phyloP scores from a whole-genome alignment of 2,797 vertebrate species.

The Acipenser oxyrinchus region DNA sequence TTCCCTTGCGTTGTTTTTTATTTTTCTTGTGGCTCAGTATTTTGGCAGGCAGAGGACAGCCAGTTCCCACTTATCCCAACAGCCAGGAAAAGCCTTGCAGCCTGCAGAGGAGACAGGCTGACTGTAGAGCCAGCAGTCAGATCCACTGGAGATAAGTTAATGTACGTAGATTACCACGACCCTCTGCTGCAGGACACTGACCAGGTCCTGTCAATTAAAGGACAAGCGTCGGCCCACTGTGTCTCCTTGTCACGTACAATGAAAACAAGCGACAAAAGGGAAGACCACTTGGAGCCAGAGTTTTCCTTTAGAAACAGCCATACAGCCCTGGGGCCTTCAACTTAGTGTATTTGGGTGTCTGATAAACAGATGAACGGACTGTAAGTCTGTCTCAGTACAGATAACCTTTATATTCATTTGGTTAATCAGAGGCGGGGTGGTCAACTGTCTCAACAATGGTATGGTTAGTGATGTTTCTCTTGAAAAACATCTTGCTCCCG shows the following conservation, averaged over 20 bases:
- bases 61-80: slow-evolving; percentile 61
- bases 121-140: slow-evolving; percentile 93
- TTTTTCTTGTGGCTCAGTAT: slow-evolving; percentile 69
- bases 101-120: slow-evolving; percentile 89
- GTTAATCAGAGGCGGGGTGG: slow-evolving; percentile 47
- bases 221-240: slow-evolving; percentile 66
- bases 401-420: slow-evolving; percentile 52
- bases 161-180: slow-evolving; percentile 96
- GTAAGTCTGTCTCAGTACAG: slow-evolving; percentile 48
- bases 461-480: slow-evolving; percentile 30
- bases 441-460: slow-evolving; percentile 36
- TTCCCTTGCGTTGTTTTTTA: slow-evolving; percentile 64
- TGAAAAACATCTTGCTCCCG: too few species aligned
- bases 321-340: slow-evolving; percentile 62
- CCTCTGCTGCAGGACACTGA: slow-evolving; percentile 95
- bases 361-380: slow-evolving; percentile 18
- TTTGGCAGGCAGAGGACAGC: slow-evolving; percentile 64
- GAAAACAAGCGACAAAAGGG: slow-evolving; percentile 48
- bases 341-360: slow-evolving; percentile 58
- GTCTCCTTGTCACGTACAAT: slow-evolving; percentile 52
- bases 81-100: slow-evolving; percentile 84
- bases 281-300: slow-evolving; percentile 70
- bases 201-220: slow-evolving; percentile 97
- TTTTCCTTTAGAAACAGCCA: slow-evolving; percentile 67
- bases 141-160: slow-evolving; percentile 96